phyloP scores from a whole-genome alignment of 2,113 vertebrate species.

The Chaetodon trifascialis region DNA sequence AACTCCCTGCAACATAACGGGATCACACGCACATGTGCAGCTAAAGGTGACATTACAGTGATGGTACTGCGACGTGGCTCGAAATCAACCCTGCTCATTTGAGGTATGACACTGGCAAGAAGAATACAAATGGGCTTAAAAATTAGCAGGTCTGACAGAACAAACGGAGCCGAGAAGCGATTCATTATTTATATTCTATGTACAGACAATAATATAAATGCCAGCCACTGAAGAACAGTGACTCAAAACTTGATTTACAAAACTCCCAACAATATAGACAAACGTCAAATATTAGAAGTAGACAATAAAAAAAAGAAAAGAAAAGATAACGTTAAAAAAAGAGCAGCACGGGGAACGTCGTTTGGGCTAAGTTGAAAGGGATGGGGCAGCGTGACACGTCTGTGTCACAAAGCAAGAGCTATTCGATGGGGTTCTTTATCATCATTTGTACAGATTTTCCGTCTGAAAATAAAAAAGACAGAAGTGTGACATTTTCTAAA shows the following conservation, averaged over 20 bases:
- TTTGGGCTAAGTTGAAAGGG: slow-evolving; percentile 45
- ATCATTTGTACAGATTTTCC: slow-evolving; percentile 7
- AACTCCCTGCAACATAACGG: neutral
- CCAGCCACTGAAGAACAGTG: neutral
- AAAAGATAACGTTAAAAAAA: neutral
- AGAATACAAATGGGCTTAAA: neutral
- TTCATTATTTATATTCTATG: slow-evolving; percentile 40
- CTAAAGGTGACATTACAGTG: neutral
- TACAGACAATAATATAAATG: slow-evolving; percentile 45
- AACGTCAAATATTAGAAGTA: slow-evolving; percentile 11
- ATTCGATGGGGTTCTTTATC: neutral
- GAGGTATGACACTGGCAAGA: neutral
- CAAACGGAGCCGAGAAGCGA: neutral
- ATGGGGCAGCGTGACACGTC: slow-evolving; percentile 1
- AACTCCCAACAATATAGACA: slow-evolving; percentile 22
- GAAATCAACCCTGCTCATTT: neutral
- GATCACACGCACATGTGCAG: neutral
- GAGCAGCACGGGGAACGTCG: neutral
- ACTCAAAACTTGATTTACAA: slow-evolving; percentile 10
- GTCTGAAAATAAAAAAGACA: neutral
- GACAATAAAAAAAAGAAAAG: neutral
- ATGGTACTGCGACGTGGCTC: neutral
- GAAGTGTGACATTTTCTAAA: neutral
- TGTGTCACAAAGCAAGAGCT: slow-evolving; percentile 21
- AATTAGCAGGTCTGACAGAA: neutral